Evolutionary conservation across 2,113 vertebrate genomes (phyloP).

Genomic region (Carassius auratus): DNA sequence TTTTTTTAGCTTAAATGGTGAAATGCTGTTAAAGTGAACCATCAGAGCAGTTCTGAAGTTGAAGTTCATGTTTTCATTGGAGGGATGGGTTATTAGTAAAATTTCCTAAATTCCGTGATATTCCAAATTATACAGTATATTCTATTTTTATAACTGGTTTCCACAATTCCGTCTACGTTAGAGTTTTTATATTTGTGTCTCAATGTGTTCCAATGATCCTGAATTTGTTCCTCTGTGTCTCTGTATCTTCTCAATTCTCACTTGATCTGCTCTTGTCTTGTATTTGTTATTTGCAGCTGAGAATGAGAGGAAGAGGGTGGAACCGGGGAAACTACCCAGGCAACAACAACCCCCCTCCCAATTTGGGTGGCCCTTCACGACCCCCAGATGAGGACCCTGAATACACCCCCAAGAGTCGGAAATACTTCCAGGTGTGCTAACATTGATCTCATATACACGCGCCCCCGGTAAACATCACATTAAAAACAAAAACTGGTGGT

Average conservation of each 20-base stretch:
- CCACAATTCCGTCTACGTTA: neutral
- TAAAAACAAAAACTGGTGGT: slow-evolving; percentile 6
- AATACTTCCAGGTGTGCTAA: slow-evolving; percentile 92
- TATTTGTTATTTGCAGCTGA: slow-evolving; percentile 76
- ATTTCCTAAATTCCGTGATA: neutral
- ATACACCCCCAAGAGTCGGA: slow-evolving; percentile 98
- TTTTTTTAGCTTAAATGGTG: neutral
- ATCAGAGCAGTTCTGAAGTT: neutral
- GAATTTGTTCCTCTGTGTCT: neutral
- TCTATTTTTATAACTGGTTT: neutral
- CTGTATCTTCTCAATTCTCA: neutral
- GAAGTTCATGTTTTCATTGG: neutral
- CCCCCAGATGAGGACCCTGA: slow-evolving; percentile 93
- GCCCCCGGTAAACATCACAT: neutral
- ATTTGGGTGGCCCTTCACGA: slow-evolving; percentile 78
- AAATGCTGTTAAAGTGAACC: neutral
- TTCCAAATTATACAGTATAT: neutral
- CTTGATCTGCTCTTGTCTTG: neutral
- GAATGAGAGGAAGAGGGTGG: slow-evolving; percentile 93
- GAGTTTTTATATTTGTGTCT: neutral
- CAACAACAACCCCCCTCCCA: slow-evolving; percentile 84
- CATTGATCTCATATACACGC: neutral
- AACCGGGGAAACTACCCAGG: slow-evolving; percentile 90
- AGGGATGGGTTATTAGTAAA: neutral
- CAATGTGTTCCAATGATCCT: neutral